Conservation (phyloP, 2,888 invertebrate species). For the Nomada fucata region DNA sequence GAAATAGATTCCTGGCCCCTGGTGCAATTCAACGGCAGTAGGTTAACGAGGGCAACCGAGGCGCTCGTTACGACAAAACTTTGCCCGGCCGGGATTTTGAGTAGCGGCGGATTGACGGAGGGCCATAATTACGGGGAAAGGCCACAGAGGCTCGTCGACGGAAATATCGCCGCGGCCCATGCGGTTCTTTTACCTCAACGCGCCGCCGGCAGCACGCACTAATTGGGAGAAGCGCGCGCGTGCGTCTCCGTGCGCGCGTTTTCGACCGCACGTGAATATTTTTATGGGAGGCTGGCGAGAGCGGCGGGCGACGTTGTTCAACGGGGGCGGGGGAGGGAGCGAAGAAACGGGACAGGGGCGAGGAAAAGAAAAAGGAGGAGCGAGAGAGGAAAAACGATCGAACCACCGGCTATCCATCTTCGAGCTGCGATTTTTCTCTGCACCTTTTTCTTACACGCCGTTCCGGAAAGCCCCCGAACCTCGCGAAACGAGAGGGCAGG, state of each 20-base stretch:
- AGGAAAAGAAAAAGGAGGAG: neutral
- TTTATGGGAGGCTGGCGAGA: constrained; percentile 74
- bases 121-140: constrained; percentile 74
- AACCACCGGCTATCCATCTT: constrained; percentile 75
- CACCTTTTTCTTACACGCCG: constrained; percentile 16
- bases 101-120: constrained; percentile 72
- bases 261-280: constrained; percentile 78
- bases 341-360: constrained; percentile 9
- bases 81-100: constrained; percentile 62
- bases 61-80: constrained; percentile 65
- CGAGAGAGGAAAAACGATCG: constrained; percentile 60
- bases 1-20: constrained; percentile 40
- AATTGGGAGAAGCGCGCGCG: constrained; percentile 81
- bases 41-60: constrained; percentile 65
- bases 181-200: constrained; percentile 79
- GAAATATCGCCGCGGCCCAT: constrained; percentile 82
- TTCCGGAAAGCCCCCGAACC: constrained; percentile 39
- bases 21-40: constrained; percentile 70
- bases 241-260: constrained; percentile 64
- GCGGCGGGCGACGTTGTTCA: constrained; percentile 1
- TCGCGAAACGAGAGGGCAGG: neutral
- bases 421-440: constrained; percentile 64
- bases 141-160: constrained; percentile 79
- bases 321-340: constrained; percentile 45
- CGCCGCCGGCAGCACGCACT: constrained; percentile 78